Evolutionary conservation across 2,113 vertebrate genomes (phyloP).

Genomic region (Pygoscelis antarcticus): DNA sequence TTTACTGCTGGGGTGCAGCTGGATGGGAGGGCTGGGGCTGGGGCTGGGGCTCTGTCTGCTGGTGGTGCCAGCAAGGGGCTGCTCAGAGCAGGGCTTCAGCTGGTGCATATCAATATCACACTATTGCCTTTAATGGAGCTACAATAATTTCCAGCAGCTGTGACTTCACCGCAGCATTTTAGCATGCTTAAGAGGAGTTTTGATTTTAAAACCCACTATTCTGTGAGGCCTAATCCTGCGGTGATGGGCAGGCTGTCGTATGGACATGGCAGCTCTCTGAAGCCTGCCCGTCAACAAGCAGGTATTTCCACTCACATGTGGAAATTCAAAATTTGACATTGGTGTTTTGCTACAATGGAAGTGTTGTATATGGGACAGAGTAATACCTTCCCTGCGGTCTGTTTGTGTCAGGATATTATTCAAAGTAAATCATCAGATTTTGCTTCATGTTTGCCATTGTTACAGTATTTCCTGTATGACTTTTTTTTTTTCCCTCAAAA

Average conservation of each 20-base stretch:
- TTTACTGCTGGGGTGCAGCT: not conserved
- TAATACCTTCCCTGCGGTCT: not conserved
- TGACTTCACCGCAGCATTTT: not conserved
- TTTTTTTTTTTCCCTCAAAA: not conserved
- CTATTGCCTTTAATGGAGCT: not conserved
- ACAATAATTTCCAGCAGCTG: conserved; percentile 12
- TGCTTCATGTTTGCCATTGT: conserved; percentile 39
- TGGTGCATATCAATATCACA: not conserved
- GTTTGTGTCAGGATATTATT: not conserved
- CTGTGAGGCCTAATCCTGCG: not conserved
- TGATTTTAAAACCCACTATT: not conserved
- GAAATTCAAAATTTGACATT: not conserved
- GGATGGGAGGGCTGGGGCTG: not conserved
- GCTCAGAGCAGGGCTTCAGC: not conserved
- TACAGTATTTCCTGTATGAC: conserved; percentile 18
- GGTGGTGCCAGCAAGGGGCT: not conserved
- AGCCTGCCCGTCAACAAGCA: not conserved
- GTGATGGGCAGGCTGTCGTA: not conserved
- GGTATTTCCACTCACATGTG: not conserved
- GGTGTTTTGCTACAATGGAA: not conserved
- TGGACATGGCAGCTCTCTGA: not conserved
- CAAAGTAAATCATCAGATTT: conserved; percentile 26
- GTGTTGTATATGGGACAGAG: not conserved
- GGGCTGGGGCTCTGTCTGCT: too few relatives aligned
- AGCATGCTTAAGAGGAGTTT: not conserved